Evolutionary conservation across 2,888 invertebrate species (phyloP), one percentile per base, ranked within the genome.

Genomic region (Cephonodes hylas): DNA sequence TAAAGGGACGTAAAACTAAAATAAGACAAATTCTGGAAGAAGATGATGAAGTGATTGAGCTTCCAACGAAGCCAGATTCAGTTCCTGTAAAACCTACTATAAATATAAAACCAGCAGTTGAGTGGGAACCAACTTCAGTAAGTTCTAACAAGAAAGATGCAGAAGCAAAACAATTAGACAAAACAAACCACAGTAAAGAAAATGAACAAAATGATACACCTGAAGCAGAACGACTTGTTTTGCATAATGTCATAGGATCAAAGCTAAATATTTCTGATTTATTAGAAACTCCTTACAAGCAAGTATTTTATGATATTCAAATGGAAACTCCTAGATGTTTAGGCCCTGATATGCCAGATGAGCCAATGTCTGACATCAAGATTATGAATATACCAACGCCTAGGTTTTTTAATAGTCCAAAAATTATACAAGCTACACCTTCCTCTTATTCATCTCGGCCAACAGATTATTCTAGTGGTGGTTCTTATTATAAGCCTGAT

Each of bases 401-500:
- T 6, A 86, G 88, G 64, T 90, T 94, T 76, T 90, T 94, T 15
- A 89, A 93, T 67, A 84, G 83, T 42, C 84, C 89, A n/a, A 88
- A 85, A 73, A 76, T 73, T 7, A 63, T 71, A 0, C 77, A 82
- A 63, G 80, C 86, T 27, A 93, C 93, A 1, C 92, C 92, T 13
- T 87, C 88, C 0, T 86, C 91, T 2, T 92, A 89, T 73, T 85
- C 87, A 10, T 91, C 91, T 25, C 83, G 92, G 5, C 90, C 89
- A 44, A 94, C 94, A 0, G 94, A 94, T 70, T 94, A 94, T 79
- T 94, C 94, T 7, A 94, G 94, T 61, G 91, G 94, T 4, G 93
- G 94, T 2, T 94, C 94, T 2, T 94, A 94, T 72, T 94, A 94
- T 71, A 93, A 93, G 65, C 94, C 94, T 0, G 94, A 94, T 73